Base-by-base conservation (phyloP, 2,888 invertebrate species). In the Ormia ochracea region DNA sequence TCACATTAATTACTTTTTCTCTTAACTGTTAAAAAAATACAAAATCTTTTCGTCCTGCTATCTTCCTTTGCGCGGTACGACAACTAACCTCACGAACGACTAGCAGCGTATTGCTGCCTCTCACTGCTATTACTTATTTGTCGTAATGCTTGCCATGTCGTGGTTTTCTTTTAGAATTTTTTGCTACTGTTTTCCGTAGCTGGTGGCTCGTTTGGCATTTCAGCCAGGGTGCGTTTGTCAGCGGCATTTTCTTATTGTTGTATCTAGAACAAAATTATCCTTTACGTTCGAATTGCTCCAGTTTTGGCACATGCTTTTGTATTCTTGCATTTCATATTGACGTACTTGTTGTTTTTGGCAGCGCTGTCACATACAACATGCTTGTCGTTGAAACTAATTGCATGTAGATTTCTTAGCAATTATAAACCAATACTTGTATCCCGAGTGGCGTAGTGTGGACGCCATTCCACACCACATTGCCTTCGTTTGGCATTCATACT, bases 61-160 rank as follows among this genome's bases (percentile, higher is more conserved):
- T 36, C 48, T 33, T 70, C 65, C 68, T 69, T 66, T 80, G 79
- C 81, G 68, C 59, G 63, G 72, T 56, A 45, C 43, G 54, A 73
- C 76, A 80, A 76, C 84, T 85, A 84, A 83, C 83, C 86, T 83
- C 82, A 81, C 86, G 85, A 85, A 87, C 86, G 87, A 86, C 88
- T 87, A 85, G 84, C 85, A 84, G 84, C 86, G 85, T 75, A 83
- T 86, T 86, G 85, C 76, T 68, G 83, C n/a, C n/a, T n/a, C 72
- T 63, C 48, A 69, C 69, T 76, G 50, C 48, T 56, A 19, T 76
- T 63, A 77, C 48, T 65, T 66, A 58, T 61, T 68, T 72, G 65
- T 59, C 63, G 58, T 36, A 52, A 65, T 74, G 52, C 63, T 79
- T 61, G 70, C 76, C 75, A 45, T 66, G 72, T 79, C 41, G 75